Conservation (phyloP, 2,113 vertebrate species). For the Gadus macrocephalus region DNA sequence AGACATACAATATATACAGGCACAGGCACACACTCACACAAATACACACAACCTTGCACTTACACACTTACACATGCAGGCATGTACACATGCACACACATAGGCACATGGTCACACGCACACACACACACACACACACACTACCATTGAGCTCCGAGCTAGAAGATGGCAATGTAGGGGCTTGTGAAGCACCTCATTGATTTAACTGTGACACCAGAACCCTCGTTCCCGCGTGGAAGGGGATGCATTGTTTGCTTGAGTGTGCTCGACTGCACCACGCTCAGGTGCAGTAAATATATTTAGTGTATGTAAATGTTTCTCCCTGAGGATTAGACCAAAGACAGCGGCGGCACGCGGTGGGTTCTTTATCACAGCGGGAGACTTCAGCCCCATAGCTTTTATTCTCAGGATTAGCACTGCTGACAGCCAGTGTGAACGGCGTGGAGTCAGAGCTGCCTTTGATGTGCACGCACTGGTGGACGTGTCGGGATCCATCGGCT, state of each 20-base stretch:
- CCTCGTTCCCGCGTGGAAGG: background rate
- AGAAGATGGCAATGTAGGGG: background rate
- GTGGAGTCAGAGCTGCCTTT: conserved; percentile 50
- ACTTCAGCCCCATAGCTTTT: conserved; percentile 24
- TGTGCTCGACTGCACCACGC: background rate
- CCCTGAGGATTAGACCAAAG: conserved; percentile 16
- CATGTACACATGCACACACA: background rate
- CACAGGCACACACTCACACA: background rate
- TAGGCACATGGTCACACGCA: background rate
- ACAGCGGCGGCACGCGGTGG: conserved; percentile 17
- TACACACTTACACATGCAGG: too few relatives aligned
- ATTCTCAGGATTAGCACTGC: conserved; percentile 38
- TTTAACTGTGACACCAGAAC: background rate
- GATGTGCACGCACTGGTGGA: conserved; percentile 27
- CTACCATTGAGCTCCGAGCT: background rate
- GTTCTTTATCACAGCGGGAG: conserved; percentile 42
- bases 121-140: background rate
- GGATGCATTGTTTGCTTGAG: conserved; percentile 23
- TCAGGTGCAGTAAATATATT: conserved; percentile 36
- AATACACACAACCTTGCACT: background rate
- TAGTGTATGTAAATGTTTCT: conserved; percentile 46
- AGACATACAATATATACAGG: background rate
- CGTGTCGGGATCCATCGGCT: background rate
- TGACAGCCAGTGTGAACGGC: conserved; percentile 20
- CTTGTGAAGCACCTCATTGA: conserved; percentile 3